phyloP scores from a whole-genome alignment of 2,113 vertebrate genomes.

The Motacilla tschutschensis region DNA sequence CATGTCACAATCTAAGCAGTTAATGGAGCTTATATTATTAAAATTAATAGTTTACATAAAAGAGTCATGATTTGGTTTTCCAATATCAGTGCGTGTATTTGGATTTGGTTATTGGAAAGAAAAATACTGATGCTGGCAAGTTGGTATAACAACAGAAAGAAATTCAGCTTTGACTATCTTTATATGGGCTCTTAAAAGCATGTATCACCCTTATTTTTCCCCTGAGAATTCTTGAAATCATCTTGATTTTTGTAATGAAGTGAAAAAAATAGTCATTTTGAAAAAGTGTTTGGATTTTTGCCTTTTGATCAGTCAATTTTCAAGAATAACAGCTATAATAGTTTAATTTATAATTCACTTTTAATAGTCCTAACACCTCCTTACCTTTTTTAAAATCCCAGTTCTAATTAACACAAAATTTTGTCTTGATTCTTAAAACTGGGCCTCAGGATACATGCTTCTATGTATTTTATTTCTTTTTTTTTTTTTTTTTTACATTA shows the following conservation, averaged over 20 bases:
- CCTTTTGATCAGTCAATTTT: neutral
- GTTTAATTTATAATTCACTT: neutral
- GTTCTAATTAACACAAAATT: neutral
- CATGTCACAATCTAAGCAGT: neutral
- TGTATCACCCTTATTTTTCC: accelerated
- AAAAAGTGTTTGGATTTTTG: neutral
- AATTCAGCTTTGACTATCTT: neutral
- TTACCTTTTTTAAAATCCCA: neutral
- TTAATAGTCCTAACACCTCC: neutral
- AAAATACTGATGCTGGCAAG: neutral
- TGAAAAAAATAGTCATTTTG: neutral
- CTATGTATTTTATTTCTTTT: neutral
- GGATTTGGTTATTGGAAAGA: neutral
- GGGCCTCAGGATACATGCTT: neutral
- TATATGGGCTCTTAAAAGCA: neutral
- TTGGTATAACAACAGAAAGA: neutral
- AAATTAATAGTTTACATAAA: neutral
- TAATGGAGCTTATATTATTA: neutral
- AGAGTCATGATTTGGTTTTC: neutral
- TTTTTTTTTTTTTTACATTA: neutral
- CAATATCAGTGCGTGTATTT: neutral
- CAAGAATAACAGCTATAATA: neutral
- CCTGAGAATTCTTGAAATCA: neutral
- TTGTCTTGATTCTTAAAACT: neutral
- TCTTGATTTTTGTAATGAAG: neutral